Evolutionary conservation across 2,113 vertebrate species (phyloP).

Genomic region (Anser cygnoides): DNA sequence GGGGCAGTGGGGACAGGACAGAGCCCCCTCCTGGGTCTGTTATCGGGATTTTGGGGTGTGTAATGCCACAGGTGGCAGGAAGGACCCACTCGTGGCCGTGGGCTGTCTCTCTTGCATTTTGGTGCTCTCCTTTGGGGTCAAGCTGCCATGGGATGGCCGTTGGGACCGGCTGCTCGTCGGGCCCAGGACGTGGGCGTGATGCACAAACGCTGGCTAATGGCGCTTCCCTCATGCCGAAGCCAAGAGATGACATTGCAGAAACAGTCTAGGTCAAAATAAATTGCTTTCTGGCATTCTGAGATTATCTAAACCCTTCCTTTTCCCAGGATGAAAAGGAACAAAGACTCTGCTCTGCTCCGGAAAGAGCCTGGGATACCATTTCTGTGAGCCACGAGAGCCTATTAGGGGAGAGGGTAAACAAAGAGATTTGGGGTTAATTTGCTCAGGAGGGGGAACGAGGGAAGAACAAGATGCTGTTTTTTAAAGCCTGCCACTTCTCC

Average conservation of each 20-base stretch:
- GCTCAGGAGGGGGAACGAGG: background rate
- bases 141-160: too few species aligned
- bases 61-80: accelerated
- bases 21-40: background rate
- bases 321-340: conserved; percentile 42
- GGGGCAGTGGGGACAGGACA: background rate
- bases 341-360: conserved; percentile 10
- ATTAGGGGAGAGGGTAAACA: conserved; percentile 28
- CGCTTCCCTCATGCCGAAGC: background rate
- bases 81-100: too few species aligned
- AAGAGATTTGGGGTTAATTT: conserved; percentile 57
- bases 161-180: background rate
- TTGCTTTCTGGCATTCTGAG: conserved; percentile 57
- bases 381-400: background rate
- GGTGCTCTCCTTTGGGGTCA: too few species aligned
- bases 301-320: conserved; percentile 45
- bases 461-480: background rate
- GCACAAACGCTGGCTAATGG: accelerated
- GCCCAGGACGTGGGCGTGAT: accelerated
- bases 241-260: conserved; percentile 53
- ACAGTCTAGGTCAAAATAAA: conserved; percentile 63
- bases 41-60: too few species aligned
- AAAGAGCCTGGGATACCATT: background rate
- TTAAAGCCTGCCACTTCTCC: background rate
- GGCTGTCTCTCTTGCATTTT: background rate